These are phyloP conservation scores for Sphyrna mokarran DNA, from an alignment of 2,113 vertebrate genomes.

Conservation along the genomic window DNA sequence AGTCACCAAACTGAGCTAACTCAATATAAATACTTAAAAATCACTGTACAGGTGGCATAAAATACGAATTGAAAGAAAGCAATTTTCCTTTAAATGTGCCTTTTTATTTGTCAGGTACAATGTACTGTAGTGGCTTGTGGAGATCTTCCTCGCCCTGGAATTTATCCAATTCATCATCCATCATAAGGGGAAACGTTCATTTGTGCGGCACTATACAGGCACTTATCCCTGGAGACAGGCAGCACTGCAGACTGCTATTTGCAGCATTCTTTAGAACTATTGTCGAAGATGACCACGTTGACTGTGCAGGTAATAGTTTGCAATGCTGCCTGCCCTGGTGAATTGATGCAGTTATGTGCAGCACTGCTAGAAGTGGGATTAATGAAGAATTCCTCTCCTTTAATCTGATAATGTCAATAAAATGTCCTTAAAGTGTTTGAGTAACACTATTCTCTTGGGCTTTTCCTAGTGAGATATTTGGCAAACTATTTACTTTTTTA, in stretches of 20 bases:
- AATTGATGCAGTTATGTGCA: too few species aligned
- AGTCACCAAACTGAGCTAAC: neutral
- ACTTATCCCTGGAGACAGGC: too few species aligned
- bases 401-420: neutral
- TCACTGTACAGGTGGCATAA: neutral
- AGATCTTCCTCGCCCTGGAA: neutral
- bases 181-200: neutral
- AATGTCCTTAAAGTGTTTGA: neutral
- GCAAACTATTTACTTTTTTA: neutral
- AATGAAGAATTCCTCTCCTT: too few species aligned
- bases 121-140: neutral
- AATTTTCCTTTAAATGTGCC: neutral
- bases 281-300: too few species aligned
- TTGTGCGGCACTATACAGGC: too few species aligned
- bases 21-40: neutral
- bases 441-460: neutral
- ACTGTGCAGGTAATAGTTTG: too few species aligned
- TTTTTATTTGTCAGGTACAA: neutral
- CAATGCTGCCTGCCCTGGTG: too few species aligned
- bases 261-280: too few species aligned
- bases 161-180: neutral
- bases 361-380: too few species aligned
- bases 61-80: neutral
- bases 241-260: too few species aligned
- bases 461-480: neutral